phyloP scores from a whole-genome alignment of 2,113 vertebrate species.

The Platysternon megacephalum region DNA sequence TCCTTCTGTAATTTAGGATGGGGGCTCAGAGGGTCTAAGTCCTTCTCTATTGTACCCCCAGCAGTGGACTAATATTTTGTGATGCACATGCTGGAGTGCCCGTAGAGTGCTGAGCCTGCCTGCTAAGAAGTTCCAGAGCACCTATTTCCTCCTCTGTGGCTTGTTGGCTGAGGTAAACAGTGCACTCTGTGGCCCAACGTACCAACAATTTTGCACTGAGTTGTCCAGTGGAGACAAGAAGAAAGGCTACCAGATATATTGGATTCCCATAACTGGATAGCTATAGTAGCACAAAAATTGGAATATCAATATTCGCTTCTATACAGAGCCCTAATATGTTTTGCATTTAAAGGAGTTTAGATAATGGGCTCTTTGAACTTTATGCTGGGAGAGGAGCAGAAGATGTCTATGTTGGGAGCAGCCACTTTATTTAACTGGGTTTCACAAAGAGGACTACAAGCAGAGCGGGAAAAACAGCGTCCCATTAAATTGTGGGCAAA shows the following conservation, averaged over 20 bases:
- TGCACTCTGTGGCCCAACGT: not conserved
- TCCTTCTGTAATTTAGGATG: not conserved
- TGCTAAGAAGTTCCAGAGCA: not conserved
- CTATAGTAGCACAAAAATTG: not conserved
- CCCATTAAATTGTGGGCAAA: not conserved
- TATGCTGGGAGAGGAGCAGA: not conserved
- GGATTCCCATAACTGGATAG: rapidly evolving
- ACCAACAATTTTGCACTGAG: conserved; percentile 57
- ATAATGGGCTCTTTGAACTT: not conserved
- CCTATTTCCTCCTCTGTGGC: not conserved
- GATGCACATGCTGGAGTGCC: too few relatives aligned
- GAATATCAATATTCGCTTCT: not conserved
- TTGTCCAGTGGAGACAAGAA: conserved; percentile 60
- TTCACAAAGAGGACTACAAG: not conserved
- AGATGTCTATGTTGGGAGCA: rapidly evolving
- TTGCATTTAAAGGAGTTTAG: not conserved
- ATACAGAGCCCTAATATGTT: not conserved
- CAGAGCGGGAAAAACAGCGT: not conserved
- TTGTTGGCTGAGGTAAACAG: conserved; percentile 7
- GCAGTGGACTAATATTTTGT: not conserved
- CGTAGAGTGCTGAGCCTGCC: not conserved
- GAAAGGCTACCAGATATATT: conserved; percentile 43
- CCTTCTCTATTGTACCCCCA: not conserved
- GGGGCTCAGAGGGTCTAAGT: not conserved
- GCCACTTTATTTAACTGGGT: not conserved